These are phyloP conservation scores for Vireo griseus DNA, from an alignment of 2,797 vertebrate species.

Conservation along the genomic window DNA sequence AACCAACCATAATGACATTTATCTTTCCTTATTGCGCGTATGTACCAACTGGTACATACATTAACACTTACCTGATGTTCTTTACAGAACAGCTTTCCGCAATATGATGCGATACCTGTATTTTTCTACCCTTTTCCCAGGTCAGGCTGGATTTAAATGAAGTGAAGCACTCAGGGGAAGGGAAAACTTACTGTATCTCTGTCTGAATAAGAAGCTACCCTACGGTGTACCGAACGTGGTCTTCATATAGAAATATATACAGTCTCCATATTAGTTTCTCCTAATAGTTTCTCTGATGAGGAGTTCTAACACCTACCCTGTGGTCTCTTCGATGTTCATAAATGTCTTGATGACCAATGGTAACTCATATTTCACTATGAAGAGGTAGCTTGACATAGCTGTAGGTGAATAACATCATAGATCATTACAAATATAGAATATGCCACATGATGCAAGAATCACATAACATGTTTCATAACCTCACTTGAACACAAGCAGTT, in stretches of 20 bases:
- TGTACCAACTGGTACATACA: background rate
- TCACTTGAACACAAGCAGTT: conserved; percentile 58
- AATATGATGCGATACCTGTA: background rate
- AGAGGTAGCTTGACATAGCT: conserved; percentile 99
- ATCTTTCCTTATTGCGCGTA: background rate
- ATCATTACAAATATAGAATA: conserved; percentile 73
- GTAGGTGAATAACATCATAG: conserved; percentile 73
- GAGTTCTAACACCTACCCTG: conserved; percentile 81
- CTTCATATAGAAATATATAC: conserved; percentile 44
- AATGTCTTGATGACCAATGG: conserved; percentile 93
- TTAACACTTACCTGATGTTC: conserved; percentile 51
- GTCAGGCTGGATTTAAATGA: conserved; percentile 28
- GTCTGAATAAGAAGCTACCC: conserved; percentile 52
- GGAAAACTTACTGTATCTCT: conserved; percentile 52
- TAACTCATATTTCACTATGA: conserved; percentile 97
- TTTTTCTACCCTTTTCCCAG: conserved; percentile 44
- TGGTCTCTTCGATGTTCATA: conserved; percentile 73
- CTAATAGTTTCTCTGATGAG: conserved; percentile 63
- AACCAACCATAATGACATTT: background rate
- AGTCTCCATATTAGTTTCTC: conserved; percentile 50
- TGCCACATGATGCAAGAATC: conserved; percentile 56
- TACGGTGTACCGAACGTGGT: conserved; percentile 37
- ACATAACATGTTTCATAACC: conserved; percentile 65
- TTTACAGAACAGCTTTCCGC: conserved; percentile 22
- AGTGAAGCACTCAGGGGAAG: conserved; percentile 8